phyloP scores from a whole-genome alignment of 1,140 invertebrate genomes.

The Papilio polytes region DNA sequence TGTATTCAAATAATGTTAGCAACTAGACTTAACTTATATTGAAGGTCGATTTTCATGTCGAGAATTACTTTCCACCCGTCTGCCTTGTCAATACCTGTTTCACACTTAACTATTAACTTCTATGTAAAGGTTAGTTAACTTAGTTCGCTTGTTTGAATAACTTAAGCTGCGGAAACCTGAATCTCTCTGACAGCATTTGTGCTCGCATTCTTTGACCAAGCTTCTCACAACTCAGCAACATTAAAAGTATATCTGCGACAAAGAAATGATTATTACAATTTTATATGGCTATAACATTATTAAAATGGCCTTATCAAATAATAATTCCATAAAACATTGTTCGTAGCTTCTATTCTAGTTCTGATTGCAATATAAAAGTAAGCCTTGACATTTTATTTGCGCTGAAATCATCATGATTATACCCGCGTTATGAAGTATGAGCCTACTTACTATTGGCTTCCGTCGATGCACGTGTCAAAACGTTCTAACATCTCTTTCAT shows the following conservation, averaged over 20 bases:
- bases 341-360: background rate
- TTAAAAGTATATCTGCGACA: no score
- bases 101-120: constrained; percentile 10
- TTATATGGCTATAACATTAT: no score
- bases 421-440: constrained; percentile 3
- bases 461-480: background rate
- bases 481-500: background rate
- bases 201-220: background rate
- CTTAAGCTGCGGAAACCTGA: background rate
- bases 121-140: background rate
- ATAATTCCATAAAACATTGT: background rate
- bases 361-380: background rate
- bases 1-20: constrained; percentile 14
- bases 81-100: constrained; percentile 14
- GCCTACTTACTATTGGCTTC: background rate
- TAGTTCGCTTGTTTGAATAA: background rate
- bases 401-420: constrained; percentile 15
- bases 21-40: background rate
- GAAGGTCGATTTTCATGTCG: constrained; percentile 1
- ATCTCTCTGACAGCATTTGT: background rate
- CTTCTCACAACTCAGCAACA: background rate
- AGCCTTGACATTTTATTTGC: background rate
- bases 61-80: constrained; percentile 4
- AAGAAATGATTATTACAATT: no score
- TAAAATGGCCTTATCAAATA: background rate